These are phyloP conservation scores for Sceliomorpha sp. DNA, from an alignment of 2,888 invertebrate species.

Conservation along the genomic window DNA sequence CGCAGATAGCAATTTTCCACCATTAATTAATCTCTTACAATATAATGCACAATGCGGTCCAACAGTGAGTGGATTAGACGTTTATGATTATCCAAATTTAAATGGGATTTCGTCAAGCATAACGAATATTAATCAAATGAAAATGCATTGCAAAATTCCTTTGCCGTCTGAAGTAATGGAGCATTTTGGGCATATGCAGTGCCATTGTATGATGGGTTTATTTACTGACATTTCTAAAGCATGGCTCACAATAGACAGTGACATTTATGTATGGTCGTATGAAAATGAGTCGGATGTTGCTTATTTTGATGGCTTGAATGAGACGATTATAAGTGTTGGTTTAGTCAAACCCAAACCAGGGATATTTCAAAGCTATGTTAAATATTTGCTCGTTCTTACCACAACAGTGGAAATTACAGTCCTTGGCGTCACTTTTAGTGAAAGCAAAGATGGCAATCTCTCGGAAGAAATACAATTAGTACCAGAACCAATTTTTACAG, in stretches of 20 bases:
- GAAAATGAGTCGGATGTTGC: slow-evolving; percentile 96
- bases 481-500: slow-evolving; percentile 95
- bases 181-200: slow-evolving; percentile 97
- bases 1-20: slow-evolving; percentile 87
- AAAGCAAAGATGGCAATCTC: slow-evolving; percentile 70
- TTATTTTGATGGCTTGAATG: slow-evolving; percentile 96
- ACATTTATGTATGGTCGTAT: slow-evolving; percentile 99
- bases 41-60: slow-evolving; percentile 84
- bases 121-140: slow-evolving; percentile 88
- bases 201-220: slow-evolving; percentile 97
- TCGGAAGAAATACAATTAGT: slow-evolving; percentile 92
- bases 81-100: slow-evolving; percentile 93
- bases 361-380: slow-evolving; percentile 92
- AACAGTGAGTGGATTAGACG: slow-evolving; percentile 93
- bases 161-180: slow-evolving; percentile 96
- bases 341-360: slow-evolving; percentile 92
- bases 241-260: slow-evolving; percentile 98
- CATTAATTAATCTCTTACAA: slow-evolving; percentile 84
- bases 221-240: slow-evolving; percentile 98
- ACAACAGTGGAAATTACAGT: slow-evolving; percentile 97
- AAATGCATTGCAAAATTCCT: slow-evolving; percentile 90
- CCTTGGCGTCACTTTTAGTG: slow-evolving; percentile 85
- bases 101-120: slow-evolving; percentile 85
- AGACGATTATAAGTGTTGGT: slow-evolving; percentile 96
- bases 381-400: slow-evolving; percentile 93